Percentiles rank a stretch among this genome's conserved stretches.
Evolutionary conservation across 2,797 vertebrate species (phyloP).

Genomic region (Astyanax mexicanus): DNA sequence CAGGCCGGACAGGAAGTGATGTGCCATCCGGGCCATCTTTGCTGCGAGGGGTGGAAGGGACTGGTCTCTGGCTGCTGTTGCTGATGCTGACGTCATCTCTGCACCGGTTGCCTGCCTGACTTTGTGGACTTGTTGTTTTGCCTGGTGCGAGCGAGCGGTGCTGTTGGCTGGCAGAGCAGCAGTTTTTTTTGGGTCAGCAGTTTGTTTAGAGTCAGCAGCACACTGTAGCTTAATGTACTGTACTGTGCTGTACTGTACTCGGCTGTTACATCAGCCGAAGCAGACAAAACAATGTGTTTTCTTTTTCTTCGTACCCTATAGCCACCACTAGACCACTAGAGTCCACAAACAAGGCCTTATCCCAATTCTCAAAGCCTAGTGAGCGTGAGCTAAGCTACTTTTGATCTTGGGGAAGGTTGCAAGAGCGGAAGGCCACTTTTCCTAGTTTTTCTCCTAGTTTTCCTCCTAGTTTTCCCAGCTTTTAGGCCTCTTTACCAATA

Average conservation of each 20-base stretch:
- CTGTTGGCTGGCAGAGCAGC: neutral
- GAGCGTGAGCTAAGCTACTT: too few species aligned
- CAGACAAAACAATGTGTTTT: too few species aligned
- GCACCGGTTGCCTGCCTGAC: too few species aligned
- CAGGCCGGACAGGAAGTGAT: constrained; percentile 20
- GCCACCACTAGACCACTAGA: neutral
- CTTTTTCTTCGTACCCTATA: neutral
- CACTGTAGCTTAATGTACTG: too few species aligned
- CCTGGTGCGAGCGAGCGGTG: neutral
- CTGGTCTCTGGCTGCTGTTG: neutral
- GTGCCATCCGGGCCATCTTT: neutral
- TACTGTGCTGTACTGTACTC: constrained; percentile 5
- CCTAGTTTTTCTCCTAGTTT: too few species aligned
- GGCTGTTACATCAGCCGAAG: too few species aligned
- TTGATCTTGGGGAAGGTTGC: too few species aligned
- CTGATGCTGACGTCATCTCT: neutral
- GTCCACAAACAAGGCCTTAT: too few species aligned
- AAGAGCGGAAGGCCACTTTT: neutral
- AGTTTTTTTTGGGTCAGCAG: neutral
- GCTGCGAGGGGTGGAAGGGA: neutral
- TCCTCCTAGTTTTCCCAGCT: neutral
- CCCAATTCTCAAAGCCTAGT: too few species aligned
- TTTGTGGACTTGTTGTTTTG: neutral
- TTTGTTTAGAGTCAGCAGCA: too few species aligned
- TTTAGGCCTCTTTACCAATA: neutral